A percentile compares a stretch with the other conserved stretches of the same genome.
Conservation (phyloP, 2,888 invertebrate genomes). For the Leucoma salicis region DNA sequence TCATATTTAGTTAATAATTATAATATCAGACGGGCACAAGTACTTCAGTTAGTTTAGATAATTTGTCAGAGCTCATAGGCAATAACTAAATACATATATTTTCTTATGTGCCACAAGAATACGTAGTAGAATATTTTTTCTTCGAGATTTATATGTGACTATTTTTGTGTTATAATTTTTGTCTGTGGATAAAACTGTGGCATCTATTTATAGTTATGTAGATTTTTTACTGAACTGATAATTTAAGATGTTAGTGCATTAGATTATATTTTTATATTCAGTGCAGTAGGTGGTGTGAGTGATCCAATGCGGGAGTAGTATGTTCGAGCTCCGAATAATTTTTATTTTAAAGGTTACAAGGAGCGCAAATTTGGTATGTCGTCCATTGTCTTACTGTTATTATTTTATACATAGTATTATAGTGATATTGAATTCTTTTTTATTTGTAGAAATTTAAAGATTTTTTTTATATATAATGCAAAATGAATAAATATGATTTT, state of each 20-base stretch:
- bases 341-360: conserved; percentile 79
- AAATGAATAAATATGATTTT: conserved; percentile 72
- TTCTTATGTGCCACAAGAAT: conserved; percentile 47
- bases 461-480: conserved; percentile 72
- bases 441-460: conserved; percentile 72
- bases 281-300: conserved; percentile 46
- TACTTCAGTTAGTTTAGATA: conserved; percentile 60
- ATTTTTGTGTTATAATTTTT: conserved; percentile 33
- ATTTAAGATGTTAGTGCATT: conserved; percentile 55
- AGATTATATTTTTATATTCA: conserved; percentile 59
- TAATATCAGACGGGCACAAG: conserved; percentile 62
- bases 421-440: conserved; percentile 72
- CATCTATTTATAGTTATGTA: conserved; percentile 45
- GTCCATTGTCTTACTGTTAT: conserved; percentile 70
- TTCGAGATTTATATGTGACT: conserved; percentile 55
- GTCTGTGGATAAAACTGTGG: conserved; percentile 35
- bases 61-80: conserved; percentile 32
- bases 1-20: conserved; percentile 22
- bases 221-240: conserved; percentile 74
- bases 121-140: conserved; percentile 19
- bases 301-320: conserved; percentile 36
- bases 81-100: conserved; percentile 18
- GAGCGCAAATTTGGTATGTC: conserved; percentile 67
- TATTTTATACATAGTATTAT: conserved; percentile 72
- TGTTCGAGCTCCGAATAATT: conserved; percentile 68